phyloP scores from a whole-genome alignment of 2,888 invertebrate genomes.

The Microctonus aethiopoides region DNA sequence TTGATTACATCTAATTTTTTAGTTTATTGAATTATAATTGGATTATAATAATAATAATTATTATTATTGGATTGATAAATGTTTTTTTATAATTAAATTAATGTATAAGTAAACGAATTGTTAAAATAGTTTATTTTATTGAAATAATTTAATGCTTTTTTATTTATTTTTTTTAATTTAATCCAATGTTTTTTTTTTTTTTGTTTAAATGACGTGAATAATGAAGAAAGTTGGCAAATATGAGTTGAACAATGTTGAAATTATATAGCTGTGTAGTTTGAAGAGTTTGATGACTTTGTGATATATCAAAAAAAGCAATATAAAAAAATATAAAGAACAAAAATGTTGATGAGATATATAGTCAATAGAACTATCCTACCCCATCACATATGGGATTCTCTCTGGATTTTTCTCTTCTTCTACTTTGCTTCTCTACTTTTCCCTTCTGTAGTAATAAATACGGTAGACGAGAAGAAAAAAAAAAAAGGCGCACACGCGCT shows the following conservation, averaged over 20 bases:
- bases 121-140: no score
- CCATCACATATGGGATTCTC: conserved; percentile 23
- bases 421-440: conserved; percentile 17
- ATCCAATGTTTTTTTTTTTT: no score
- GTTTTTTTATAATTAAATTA: no score
- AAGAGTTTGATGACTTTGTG: not conserved
- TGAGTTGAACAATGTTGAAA: not conserved
- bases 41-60: no score
- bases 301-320: not conserved
- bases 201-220: no score
- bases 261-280: not conserved
- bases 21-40: no score
- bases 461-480: conserved; percentile 10
- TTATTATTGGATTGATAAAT: no score
- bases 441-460: conserved; percentile 39
- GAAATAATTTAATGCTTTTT: no score
- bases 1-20: no score
- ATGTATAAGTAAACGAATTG: no score
- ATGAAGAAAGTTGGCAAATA: not conserved
- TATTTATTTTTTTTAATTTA: no score
- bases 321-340: conserved; percentile 19
- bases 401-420: conserved; percentile 20
- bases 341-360: conserved; percentile 10
- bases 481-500: conserved; percentile 31
- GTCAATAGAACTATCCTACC: conserved; percentile 16